Percentiles rank a stretch among this genome's conserved stretches.
phyloP scores from a whole-genome alignment of 2,113 vertebrate genomes.

The Hypanus sabinus region DNA sequence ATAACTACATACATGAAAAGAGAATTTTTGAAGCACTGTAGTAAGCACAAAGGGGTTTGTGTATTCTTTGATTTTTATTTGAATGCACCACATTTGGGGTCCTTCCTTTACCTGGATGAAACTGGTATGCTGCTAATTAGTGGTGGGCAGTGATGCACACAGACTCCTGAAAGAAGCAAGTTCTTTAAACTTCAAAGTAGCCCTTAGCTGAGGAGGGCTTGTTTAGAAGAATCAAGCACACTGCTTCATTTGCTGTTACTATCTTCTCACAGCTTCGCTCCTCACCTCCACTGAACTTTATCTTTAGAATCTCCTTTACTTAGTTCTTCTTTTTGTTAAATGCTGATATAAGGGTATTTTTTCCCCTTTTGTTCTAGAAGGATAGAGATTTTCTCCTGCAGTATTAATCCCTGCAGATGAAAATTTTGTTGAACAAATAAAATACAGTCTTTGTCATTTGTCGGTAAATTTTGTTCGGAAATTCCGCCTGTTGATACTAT shows the following conservation, averaged over 20 bases:
- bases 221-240: not conserved
- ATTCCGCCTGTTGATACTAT: not conserved
- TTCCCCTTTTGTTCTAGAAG: not conserved
- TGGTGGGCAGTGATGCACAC: conserved; percentile 27
- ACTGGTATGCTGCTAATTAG: conserved; percentile 15
- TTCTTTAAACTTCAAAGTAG: conserved; percentile 9
- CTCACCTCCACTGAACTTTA: conserved; percentile 5
- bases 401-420: not conserved
- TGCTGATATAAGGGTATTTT: not conserved
- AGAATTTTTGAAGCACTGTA: conserved; percentile 9
- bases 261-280: not conserved
- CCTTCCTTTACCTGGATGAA: conserved; percentile 17
- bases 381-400: not conserved
- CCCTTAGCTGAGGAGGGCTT: conserved; percentile 6
- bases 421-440: not conserved
- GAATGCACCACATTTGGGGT: conserved; percentile 27
- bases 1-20: conserved; percentile 29
- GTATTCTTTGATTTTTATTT: conserved; percentile 28
- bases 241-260: conserved; percentile 30
- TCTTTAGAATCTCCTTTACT: conserved; percentile 1
- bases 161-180: conserved; percentile 24
- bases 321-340: not conserved
- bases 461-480: not conserved
- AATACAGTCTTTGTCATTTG: not conserved
- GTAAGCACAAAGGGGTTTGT: not conserved